A percentile compares a stretch with the other conserved stretches of the same genome.
Conservation (phyloP, 1,140 invertebrate species). For the Palaemon carinicauda region DNA sequence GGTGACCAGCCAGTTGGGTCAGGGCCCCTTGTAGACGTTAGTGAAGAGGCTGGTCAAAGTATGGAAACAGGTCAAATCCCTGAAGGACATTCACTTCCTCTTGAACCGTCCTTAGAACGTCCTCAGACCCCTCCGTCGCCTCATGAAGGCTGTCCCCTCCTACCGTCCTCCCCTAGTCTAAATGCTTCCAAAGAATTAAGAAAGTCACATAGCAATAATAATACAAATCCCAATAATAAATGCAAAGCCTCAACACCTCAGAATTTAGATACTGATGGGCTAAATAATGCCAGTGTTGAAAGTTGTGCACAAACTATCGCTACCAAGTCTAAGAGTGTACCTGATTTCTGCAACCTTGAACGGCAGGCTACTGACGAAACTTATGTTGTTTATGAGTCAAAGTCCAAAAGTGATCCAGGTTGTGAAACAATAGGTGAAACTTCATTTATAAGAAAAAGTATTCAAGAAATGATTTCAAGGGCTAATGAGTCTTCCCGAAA, state of each 20-base stretch:
- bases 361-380: slow-evolving; percentile 11
- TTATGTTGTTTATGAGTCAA: slow-evolving; percentile 22
- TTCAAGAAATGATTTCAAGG: slow-evolving; percentile 38
- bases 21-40: slow-evolving; percentile 16
- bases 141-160: slow-evolving; percentile 29
- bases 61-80: slow-evolving; percentile 33
- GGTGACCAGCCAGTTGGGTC: slow-evolving; percentile 48
- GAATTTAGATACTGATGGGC: background rate
- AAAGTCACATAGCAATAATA: background rate
- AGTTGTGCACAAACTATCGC: background rate
- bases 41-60: slow-evolving; percentile 29
- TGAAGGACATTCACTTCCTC: slow-evolving; percentile 30
- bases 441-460: slow-evolving; percentile 40
- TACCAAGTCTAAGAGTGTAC: background rate
- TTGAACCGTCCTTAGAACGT: slow-evolving; percentile 23
- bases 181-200: background rate
- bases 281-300: slow-evolving; percentile 18
- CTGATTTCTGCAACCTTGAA: slow-evolving; percentile 16
- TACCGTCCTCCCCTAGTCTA: slow-evolving; percentile 3
- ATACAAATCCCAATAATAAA: slow-evolving; percentile 27
- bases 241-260: background rate
- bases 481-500: slow-evolving; percentile 17
- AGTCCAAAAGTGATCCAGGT: slow-evolving; percentile 5
- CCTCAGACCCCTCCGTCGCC: slow-evolving; percentile 31
- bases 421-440: slow-evolving; percentile 16